Base-by-base conservation (phyloP, 2,888 invertebrate genomes). In the Clanis bilineata region DNA sequence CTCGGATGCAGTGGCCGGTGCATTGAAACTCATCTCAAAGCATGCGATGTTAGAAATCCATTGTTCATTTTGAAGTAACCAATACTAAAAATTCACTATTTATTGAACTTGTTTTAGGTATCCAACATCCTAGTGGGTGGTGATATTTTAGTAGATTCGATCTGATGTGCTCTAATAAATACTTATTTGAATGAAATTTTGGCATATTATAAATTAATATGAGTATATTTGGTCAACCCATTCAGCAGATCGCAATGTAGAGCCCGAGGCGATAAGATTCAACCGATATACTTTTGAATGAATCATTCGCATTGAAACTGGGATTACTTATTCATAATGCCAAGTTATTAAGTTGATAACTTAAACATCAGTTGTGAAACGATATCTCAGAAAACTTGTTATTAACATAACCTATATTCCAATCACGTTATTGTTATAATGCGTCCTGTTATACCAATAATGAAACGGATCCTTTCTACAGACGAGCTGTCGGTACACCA, bases 391-490 rank as follows among this genome's bases (percentile, higher is more conserved):
- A 32, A 15, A 51, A 51, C 9, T 3, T 18, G 4, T 51, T 32
- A 32, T 32, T 51, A 51, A 51, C 32, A 51, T 57, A 62, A 62
- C 65, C 66, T 58, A 66, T 62, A 76, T 68, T 71, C 76, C 56
- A 69, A 68, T 71, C 79, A 79, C 79, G 79, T 68, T 70, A 18
- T 21, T 32, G 51, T 72, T 68, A 68, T 69, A 67, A 70, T 67
- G 77, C 71, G 73, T 82, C 78, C 80, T 76, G 74, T 72, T 51
- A 51, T 51, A 51, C 51, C 71, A 67, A 64, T 68, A 58, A 65
- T 62, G 69, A 72, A 73, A 68, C 70, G 64, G 67, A 74, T 76
- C 78, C 78, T 80, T 82, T 78, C 76, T 77, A 75, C 70, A 66
- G 67, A 63, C 63, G 73, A 76, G 72, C 73, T 75, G 74, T 69